A percentile compares a stretch with the other conserved stretches of the same genome.
Evolutionary conservation across 2,797 vertebrate genomes (phyloP).

Genomic region (Tadarida brasiliensis): DNA sequence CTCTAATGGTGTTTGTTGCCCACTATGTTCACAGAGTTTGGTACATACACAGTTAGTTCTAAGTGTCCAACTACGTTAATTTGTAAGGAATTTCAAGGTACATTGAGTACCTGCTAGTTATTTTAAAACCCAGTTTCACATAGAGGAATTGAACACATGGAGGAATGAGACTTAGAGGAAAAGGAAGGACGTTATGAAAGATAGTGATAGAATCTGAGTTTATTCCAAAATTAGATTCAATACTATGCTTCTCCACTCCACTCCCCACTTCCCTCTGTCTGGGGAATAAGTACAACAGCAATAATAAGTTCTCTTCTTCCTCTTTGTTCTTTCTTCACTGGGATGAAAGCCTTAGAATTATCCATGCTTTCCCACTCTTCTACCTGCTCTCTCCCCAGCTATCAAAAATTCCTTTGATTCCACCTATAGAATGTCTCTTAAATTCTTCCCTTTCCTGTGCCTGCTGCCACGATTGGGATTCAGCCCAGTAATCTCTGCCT

Average conservation of each 20-base stretch:
- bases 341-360: neutral
- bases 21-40: neutral
- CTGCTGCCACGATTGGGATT: neutral
- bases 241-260: neutral
- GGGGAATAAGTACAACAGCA: neutral
- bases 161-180: neutral
- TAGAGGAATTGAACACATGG: neutral
- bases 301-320: neutral
- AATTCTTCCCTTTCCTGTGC: neutral
- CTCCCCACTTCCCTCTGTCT: neutral
- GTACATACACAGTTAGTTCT: neutral
- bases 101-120: neutral
- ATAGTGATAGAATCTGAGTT: conserved; percentile 24
- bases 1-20: neutral
- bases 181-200: neutral
- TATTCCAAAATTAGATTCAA: neutral
- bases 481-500: neutral
- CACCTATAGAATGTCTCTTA: neutral
- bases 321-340: neutral
- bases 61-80: neutral
- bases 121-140: neutral
- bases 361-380: neutral
- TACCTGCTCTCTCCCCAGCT: neutral
- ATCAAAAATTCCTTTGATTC: neutral
- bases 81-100: neutral